Evolutionary conservation across 2,113 vertebrate species (phyloP), one percentile per base, ranked within the genome.

Genomic region (Acanthisitta chloris): DNA sequence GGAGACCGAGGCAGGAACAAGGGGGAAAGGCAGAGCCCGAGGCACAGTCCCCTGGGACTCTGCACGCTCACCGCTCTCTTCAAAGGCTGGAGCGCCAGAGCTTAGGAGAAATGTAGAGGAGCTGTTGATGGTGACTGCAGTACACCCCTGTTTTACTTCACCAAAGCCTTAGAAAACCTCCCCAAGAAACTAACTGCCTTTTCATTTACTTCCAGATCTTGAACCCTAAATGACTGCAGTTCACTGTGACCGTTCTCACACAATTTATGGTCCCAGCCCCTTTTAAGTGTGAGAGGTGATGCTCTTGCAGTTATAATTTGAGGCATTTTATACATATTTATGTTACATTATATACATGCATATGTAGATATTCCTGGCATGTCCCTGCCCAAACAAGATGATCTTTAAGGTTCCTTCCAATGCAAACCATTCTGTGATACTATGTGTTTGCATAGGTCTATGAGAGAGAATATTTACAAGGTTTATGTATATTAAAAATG

Each of bases 1-100:
- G n/a, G n/a, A 2, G 17, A 7, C 1, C 17, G 0, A 20, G 33
- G 6, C 42, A 15, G 19, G 5, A 26, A 10, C 4, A 0, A 7
- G 33, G 6, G 25, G 2, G 0, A 12, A 6, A 31, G 21, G 48
- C 5, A 8, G 10, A 17, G 3, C 0, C n/a, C n/a, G n/a, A 0
- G 38, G 46, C 0, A 48, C 3, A n/a, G n/a, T n/a, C 7, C 7
- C 1, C 14, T 1, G 49, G 8, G 64, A 12, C 23, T 10, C n/a
- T 1, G 4, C 28, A 0, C 48, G 1, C 7, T 18, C 42, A 8
- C 7, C 14, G 0, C 21, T 55, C 6, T 4, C 21, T 74, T 26
- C 4, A 5, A n/a, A 38, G 26, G 33, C 52, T 43, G 34, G 16
- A 43, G 36, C 26, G 10, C 9, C 13, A 4, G 43, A 1, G 42